Conservation (phyloP, 2,113 vertebrate genomes). For the Callipepla squamata region DNA sequence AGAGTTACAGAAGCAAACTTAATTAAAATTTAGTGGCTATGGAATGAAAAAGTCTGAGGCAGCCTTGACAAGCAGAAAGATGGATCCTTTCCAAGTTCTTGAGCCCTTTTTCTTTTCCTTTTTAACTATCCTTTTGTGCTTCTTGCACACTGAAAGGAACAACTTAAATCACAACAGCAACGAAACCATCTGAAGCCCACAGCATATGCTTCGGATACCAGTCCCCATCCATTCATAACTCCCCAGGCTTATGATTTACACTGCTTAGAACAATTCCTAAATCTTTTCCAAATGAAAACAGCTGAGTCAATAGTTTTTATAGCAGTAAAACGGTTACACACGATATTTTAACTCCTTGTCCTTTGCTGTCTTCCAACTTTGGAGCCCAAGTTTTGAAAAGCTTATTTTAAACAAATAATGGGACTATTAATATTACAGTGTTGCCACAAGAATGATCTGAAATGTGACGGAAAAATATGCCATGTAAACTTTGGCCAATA, state of each 20-base stretch:
- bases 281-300: slow-evolving; percentile 30
- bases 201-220: not conserved
- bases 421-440: not conserved
- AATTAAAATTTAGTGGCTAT: not conserved
- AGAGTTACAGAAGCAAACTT: not conserved
- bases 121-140: not conserved
- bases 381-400: not conserved
- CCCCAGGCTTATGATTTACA: slow-evolving; percentile 2
- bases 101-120: not conserved
- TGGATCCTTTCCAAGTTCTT: slow-evolving; percentile 24
- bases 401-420: not conserved
- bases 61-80: slow-evolving; percentile 13
- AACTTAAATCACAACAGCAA: not conserved
- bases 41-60: not conserved
- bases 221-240: slow-evolving; percentile 36
- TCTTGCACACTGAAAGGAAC: not conserved
- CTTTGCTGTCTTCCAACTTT: not conserved
- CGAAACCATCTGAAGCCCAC: not conserved
- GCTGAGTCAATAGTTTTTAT: slow-evolving; percentile 48
- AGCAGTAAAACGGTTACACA: not conserved
- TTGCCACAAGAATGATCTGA: not conserved
- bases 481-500: not conserved
- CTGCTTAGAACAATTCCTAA: slow-evolving; percentile 27
- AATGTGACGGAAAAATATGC: not conserved
- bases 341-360: not conserved